These are phyloP conservation scores for Notechis scutatus DNA, from an alignment of 2,113 vertebrate genomes.

Conservation along the genomic window DNA sequence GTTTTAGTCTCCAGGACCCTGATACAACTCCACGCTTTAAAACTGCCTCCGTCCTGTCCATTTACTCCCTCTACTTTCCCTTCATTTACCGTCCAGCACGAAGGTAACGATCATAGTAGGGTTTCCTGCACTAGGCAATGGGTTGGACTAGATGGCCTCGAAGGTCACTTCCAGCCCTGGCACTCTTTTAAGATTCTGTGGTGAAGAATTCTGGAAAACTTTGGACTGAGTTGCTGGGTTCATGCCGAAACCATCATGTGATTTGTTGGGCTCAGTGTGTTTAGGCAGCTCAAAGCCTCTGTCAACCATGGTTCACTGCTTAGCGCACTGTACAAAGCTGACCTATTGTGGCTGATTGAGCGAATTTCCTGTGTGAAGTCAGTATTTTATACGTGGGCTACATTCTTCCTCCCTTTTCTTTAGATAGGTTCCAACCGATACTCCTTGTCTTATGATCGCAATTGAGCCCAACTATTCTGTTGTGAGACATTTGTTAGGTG, in stretches of 20 bases:
- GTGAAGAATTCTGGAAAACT: neutral
- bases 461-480: too few relatives aligned
- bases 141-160: neutral
- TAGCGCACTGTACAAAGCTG: neutral
- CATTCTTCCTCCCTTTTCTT: too few relatives aligned
- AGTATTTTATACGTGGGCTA: neutral
- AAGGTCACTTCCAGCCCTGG: neutral
- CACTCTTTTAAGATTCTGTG: neutral
- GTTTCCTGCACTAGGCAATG: neutral
- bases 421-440: neutral
- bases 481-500: too few relatives aligned
- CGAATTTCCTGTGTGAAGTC: neutral
- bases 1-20: too few relatives aligned
- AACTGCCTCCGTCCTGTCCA: too few relatives aligned
- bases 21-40: too few relatives aligned
- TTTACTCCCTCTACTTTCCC: too few relatives aligned
- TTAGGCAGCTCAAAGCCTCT: neutral
- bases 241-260: neutral
- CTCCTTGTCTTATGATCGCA: too few relatives aligned
- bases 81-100: too few relatives aligned
- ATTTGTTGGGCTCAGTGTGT: neutral
- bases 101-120: neutral
- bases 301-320: neutral
- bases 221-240: neutral
- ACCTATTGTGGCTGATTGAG: neutral